These are phyloP conservation scores for Xanthorhoe designata DNA, from an alignment of 2,888 invertebrate genomes.

Conservation along the genomic window DNA sequence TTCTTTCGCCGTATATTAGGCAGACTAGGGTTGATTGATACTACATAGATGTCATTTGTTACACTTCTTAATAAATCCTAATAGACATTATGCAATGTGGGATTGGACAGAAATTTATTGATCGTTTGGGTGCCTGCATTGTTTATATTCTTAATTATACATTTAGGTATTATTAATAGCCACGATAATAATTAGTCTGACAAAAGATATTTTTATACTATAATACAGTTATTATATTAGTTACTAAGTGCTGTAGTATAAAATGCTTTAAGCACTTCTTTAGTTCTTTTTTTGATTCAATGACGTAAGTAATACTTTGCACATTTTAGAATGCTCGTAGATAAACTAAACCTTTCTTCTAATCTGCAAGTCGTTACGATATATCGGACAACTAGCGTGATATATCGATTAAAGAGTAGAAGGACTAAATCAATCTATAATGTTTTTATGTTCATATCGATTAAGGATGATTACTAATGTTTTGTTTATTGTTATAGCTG, in stretches of 20 bases:
- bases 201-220: background rate
- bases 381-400: background rate
- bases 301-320: background rate
- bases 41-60: background rate
- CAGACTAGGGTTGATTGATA: conserved; percentile 68
- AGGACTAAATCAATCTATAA: background rate
- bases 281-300: background rate
- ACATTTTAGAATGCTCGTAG: background rate
- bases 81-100: background rate
- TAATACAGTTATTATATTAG: background rate
- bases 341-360: background rate
- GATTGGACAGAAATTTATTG: background rate
- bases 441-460: background rate
- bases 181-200: background rate
- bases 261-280: background rate
- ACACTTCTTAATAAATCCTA: background rate
- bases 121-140: background rate
- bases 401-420: background rate
- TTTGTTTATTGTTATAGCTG: conserved; percentile 87
- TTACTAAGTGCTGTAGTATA: background rate
- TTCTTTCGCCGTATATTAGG: conserved; percentile 71
- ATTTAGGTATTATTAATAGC: too few species aligned
- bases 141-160: background rate
- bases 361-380: background rate
- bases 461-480: conserved; percentile 30